Percentiles rank a stretch among this genome's conserved stretches.
Evolutionary conservation across 2,888 invertebrate species (phyloP).

Genomic region (Mechanitis messenoides): DNA sequence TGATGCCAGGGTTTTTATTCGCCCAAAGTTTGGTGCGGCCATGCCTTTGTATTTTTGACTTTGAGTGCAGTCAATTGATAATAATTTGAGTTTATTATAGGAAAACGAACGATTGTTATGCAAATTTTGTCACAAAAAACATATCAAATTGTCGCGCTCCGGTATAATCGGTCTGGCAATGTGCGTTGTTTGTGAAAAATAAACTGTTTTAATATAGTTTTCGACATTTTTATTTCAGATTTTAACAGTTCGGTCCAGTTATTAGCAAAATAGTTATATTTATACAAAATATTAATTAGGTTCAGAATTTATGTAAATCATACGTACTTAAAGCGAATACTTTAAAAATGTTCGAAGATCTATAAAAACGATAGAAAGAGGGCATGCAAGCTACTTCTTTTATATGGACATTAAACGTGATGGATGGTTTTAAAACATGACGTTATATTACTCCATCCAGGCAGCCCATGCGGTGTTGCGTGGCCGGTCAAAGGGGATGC

Average conservation of each 20-base stretch:
- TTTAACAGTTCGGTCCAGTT: too few species aligned
- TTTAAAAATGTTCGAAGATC: conserved; percentile 34
- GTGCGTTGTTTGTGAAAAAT: too few species aligned
- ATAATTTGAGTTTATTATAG: conserved; percentile 31
- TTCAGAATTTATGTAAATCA: background rate
- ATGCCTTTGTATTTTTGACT: conserved; percentile 61
- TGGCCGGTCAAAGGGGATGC: conserved; percentile 76
- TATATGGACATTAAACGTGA: conserved; percentile 74
- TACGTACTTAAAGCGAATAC: background rate
- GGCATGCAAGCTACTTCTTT: conserved; percentile 63
- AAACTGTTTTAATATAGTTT: too few species aligned
- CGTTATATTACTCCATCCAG: conserved; percentile 73
- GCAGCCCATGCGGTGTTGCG: conserved; percentile 71
- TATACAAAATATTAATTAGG: too few species aligned
- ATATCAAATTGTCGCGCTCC: background rate
- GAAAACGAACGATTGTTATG: conserved; percentile 6
- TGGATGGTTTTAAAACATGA: conserved; percentile 76
- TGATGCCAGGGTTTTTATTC: conserved; percentile 66
- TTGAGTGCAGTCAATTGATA: conserved; percentile 58
- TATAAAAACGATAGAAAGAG: conserved; percentile 42
- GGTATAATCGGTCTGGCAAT: too few species aligned
- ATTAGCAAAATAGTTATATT: too few species aligned
- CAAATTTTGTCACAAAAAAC: conserved; percentile 16
- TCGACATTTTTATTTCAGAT: too few species aligned
- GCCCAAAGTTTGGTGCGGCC: conserved; percentile 52